These are phyloP conservation scores for Phymatocera aterrima DNA, from an alignment of 2,888 invertebrate genomes.

Conservation along the genomic window DNA sequence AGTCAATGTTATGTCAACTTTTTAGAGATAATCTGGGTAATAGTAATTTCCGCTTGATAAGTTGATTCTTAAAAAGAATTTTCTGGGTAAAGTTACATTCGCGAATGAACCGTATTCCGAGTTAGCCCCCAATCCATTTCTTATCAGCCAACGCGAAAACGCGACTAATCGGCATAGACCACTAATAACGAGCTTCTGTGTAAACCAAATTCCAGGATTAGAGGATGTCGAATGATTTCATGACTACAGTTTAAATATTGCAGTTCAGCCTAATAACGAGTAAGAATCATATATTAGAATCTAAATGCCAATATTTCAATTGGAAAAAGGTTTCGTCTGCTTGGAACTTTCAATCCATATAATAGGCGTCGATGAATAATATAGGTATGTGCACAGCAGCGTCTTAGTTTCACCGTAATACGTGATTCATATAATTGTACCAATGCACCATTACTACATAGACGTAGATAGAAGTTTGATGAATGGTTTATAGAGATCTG, in stretches of 20 bases:
- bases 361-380: not conserved
- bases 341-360: not conserved
- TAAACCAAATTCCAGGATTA: not conserved
- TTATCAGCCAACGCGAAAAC: too few species aligned
- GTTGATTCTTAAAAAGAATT: not conserved
- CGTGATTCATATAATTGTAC: not conserved
- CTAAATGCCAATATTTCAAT: not conserved
- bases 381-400: not conserved
- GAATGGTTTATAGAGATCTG: conserved; percentile 26
- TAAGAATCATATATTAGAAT: not conserved
- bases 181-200: not conserved
- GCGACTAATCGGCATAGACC: not conserved
- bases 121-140: too few species aligned
- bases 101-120: too few species aligned
- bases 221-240: not conserved
- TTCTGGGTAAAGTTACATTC: not conserved
- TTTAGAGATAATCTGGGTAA: not conserved
- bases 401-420: conserved; percentile 3
- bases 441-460: not conserved
- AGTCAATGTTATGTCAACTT: not conserved
- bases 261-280: too few species aligned
- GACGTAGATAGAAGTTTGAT: conserved; percentile 10
- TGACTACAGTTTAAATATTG: too few species aligned
- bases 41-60: not conserved
- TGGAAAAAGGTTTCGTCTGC: not conserved